Conservation (phyloP, 2,113 vertebrate species). For the Equus przewalskii region DNA sequence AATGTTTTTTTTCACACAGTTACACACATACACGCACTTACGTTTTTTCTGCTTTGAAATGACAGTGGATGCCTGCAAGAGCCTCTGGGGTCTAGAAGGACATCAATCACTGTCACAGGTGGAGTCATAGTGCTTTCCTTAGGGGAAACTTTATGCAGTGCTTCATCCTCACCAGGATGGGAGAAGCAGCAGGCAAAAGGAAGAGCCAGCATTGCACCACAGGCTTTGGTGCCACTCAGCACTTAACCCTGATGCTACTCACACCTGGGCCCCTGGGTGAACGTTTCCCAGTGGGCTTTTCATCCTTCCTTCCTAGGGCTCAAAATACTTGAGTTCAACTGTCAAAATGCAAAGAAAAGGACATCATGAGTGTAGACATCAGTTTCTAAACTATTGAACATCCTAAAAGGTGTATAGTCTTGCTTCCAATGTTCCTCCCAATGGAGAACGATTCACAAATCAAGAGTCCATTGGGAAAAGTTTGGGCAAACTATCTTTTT, state of each 20-base stretch:
- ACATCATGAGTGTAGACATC: neutral
- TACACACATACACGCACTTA: neutral
- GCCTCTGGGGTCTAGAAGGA: neutral
- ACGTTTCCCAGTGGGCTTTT: neutral
- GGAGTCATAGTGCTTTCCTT: neutral
- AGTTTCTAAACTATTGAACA: neutral
- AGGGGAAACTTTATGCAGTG: neutral
- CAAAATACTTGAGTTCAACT: neutral
- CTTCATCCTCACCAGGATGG: neutral
- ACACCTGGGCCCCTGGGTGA: neutral
- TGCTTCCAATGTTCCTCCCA: neutral
- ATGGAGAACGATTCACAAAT: neutral
- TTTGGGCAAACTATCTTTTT: neutral
- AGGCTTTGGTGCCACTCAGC: too few relatives aligned
- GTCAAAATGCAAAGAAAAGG: neutral
- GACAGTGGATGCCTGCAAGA: neutral
- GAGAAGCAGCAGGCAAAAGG: neutral
- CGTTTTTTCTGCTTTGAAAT: neutral
- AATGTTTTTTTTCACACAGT: neutral
- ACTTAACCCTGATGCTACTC: neutral
- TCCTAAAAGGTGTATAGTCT: neutral
- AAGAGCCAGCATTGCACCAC: neutral
- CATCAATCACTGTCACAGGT: neutral
- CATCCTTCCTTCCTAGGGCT: neutral
- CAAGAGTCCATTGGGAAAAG: neutral